Evolutionary conservation across 2,888 invertebrate genomes (phyloP).

Genomic region (Rambutsinella grinnellia): DNA sequence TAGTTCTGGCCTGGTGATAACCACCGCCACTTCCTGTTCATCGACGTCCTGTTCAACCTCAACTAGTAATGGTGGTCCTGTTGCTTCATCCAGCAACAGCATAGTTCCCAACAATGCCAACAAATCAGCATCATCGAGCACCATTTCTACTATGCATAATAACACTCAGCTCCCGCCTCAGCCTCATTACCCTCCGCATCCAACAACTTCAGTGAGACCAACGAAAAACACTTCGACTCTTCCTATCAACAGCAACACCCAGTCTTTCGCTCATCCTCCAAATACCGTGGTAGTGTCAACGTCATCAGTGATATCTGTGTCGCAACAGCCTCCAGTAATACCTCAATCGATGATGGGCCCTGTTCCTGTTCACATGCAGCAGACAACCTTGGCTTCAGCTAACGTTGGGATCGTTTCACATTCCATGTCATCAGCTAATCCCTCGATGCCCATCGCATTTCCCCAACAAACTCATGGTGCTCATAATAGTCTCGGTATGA

Average conservation of each 20-base stretch:
- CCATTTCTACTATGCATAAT: slow-evolving; percentile 10
- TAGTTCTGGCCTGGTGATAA: slow-evolving; percentile 53
- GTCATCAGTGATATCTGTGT: slow-evolving; percentile 44
- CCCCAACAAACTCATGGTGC: slow-evolving; percentile 48
- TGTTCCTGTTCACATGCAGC: slow-evolving; percentile 46
- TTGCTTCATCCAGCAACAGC: slow-evolving; percentile 17
- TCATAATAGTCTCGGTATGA: slow-evolving; percentile 44
- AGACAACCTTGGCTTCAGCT: slow-evolving; percentile 30
- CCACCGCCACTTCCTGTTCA: slow-evolving; percentile 38
- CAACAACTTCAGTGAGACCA: slow-evolving; percentile 24
- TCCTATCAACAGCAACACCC: slow-evolving; percentile 16
- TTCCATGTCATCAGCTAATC: slow-evolving; percentile 50
- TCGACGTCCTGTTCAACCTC: slow-evolving; percentile 33
- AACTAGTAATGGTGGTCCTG: neutral
- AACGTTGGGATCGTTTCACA: slow-evolving; percentile 44
- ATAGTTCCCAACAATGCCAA: slow-evolving; percentile 1
- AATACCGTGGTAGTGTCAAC: slow-evolving; percentile 9
- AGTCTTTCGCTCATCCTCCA: slow-evolving; percentile 52
- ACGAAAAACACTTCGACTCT: slow-evolving; percentile 9
- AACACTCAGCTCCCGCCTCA: neutral
- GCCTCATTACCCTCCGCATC: slow-evolving; percentile 20
- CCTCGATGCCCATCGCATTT: slow-evolving; percentile 24
- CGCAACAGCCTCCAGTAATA: slow-evolving; percentile 39
- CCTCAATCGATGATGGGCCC: slow-evolving; percentile 46
- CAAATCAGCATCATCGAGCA: slow-evolving; percentile 10